Evolutionary conservation across 2,797 vertebrate genomes (phyloP).

Genomic region (Monodelphis domestica): DNA sequence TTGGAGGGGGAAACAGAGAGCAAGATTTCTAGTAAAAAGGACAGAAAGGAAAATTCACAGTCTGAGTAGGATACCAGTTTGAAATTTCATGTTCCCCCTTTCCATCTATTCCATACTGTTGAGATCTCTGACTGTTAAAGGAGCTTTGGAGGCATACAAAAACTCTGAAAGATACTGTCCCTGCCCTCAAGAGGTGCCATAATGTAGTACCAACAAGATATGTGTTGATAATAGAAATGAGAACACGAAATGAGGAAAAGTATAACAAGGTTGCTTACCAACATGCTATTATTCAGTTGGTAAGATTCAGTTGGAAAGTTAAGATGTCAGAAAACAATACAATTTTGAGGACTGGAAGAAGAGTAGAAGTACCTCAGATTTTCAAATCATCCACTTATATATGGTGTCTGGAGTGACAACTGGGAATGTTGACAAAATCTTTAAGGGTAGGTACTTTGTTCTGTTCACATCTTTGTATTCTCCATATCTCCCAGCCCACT

Average conservation of each 20-base stretch:
- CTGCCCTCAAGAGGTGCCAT: slow-evolving; percentile 14
- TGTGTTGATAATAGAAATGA: slow-evolving; percentile 32
- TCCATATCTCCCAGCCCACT: neutral
- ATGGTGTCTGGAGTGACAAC: neutral
- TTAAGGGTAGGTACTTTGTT: slow-evolving; percentile 26
- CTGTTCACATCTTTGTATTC: neutral
- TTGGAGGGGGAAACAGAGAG: slow-evolving; percentile 14
- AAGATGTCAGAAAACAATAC: neutral
- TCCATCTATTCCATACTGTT: neutral
- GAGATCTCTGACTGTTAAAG: neutral
- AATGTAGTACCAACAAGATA: slow-evolving; percentile 25
- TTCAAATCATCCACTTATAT: neutral
- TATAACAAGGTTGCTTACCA: neutral
- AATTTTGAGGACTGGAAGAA: neutral
- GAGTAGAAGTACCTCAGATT: neutral
- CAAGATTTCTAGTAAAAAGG: slow-evolving; percentile 38
- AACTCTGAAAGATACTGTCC: slow-evolving; percentile 15
- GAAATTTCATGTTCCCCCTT: neutral
- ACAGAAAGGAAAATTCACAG: neutral
- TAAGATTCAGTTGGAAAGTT: neutral
- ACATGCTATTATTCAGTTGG: slow-evolving; percentile 28
- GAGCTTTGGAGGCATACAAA: slow-evolving; percentile 24
- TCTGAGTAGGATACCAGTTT: neutral
- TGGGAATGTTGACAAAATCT: neutral
- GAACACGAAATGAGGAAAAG: slow-evolving; percentile 19